Evolutionary conservation across 2,113 vertebrate species (phyloP).

Genomic region (Hippocampus guttulatus): DNA sequence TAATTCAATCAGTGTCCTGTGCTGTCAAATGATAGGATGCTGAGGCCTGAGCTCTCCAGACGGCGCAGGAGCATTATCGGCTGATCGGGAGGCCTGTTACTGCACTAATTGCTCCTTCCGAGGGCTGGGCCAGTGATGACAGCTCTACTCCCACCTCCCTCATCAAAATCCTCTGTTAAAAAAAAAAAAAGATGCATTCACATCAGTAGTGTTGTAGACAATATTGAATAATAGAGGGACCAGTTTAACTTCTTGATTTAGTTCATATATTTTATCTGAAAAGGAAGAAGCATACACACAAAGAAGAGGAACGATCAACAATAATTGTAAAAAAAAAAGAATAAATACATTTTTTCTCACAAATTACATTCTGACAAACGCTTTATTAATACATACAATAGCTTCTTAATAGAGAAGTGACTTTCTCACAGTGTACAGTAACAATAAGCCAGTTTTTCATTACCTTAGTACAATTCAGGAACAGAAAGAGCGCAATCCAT

Average conservation of each 20-base stretch:
- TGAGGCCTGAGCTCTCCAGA: conserved; percentile 75
- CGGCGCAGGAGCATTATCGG: conserved; percentile 81
- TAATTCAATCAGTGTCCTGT: conserved; percentile 90
- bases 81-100: conserved; percentile 82
- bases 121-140: conserved; percentile 66
- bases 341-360: conserved; percentile 9
- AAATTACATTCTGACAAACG: neutral
- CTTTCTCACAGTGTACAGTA: neutral
- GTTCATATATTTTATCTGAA: conserved; percentile 25
- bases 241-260: conserved; percentile 6
- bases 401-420: conserved; percentile 2
- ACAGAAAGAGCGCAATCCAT: neutral
- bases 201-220: neutral
- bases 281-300: neutral
- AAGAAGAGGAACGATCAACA: neutral
- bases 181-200: conserved; percentile 20
- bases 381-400: conserved; percentile 35
- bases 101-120: conserved; percentile 83
- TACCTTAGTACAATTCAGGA: conserved; percentile 5
- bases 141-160: conserved; percentile 38
- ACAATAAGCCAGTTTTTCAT: conserved; percentile 8
- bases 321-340: conserved; percentile 1
- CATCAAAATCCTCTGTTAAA: conserved; percentile 19
- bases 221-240: conserved; percentile 7
- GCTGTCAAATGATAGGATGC: conserved; percentile 85